These are phyloP conservation scores for Drosophila mulleri DNA, from an alignment of 2,888 invertebrate species.

Conservation along the genomic window DNA sequence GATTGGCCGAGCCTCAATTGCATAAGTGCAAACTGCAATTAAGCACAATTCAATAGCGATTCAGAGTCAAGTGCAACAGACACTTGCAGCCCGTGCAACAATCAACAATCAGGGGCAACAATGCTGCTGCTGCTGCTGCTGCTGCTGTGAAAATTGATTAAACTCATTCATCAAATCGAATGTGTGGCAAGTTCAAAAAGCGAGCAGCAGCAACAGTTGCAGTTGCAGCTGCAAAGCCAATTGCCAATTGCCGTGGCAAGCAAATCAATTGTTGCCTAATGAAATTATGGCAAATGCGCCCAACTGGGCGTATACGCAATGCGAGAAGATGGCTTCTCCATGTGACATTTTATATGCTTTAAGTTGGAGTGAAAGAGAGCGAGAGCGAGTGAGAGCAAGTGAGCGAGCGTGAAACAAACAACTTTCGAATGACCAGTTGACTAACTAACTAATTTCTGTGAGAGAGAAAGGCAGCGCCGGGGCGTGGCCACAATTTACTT, in stretches of 20 bases:
- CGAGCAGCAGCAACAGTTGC: constrained; percentile 20
- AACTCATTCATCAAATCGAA: constrained; percentile 72
- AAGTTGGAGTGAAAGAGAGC: neutral
- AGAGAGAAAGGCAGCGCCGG: constrained; percentile 47
- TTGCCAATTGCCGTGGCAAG: constrained; percentile 42
- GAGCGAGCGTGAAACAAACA: constrained; percentile 4
- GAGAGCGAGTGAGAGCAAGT: neutral
- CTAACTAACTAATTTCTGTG: neutral
- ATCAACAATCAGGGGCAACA: constrained; percentile 38
- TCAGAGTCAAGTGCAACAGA: constrained; percentile 59
- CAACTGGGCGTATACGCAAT: constrained; percentile 46
- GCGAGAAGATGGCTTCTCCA: neutral
- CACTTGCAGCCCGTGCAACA: constrained; percentile 27
- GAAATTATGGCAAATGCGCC: constrained; percentile 56
- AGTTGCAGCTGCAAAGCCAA: constrained; percentile 33
- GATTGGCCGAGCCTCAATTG: constrained; percentile 43
- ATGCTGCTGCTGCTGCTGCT: too few relatives aligned
- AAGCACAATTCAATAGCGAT: constrained; percentile 71
- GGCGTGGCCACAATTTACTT: constrained; percentile 54
- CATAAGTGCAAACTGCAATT: constrained; percentile 67
- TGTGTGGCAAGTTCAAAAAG: constrained; percentile 57
- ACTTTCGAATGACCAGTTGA: constrained; percentile 53
- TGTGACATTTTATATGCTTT: neutral
- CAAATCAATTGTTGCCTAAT: constrained; percentile 67
- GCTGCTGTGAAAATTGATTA: constrained; percentile 72